Base-by-base conservation (phyloP, 2,888 invertebrate species). In the Drosophila yooni region DNA sequence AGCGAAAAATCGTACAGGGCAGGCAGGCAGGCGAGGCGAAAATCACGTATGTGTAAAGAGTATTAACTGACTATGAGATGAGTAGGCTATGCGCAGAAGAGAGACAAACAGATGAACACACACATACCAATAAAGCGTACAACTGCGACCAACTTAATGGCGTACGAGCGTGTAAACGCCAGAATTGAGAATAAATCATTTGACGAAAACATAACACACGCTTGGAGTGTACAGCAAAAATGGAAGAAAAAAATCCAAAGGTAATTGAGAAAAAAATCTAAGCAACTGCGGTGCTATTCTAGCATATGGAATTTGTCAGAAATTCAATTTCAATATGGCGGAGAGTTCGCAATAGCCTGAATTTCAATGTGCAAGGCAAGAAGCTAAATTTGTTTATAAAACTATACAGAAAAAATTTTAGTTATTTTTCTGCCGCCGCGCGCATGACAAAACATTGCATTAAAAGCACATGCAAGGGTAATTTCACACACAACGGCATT, bases 41-140 rank as follows among this genome's bases (percentile, higher is more conserved):
- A 88, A 87, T 88, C 90, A 89, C 80, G 80, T 88, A 85, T 85
- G 88, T 71, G 74, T 74, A 56, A 85, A 72, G 81, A 85, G 76
- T 15, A 67, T 25, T 34, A 54, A 62, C 53, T 79, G 77, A 65
- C 29, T 48, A 72, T 58, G 27, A 63, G 31, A 52, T n/a, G 18
- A 33, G 31, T 46, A 29, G 13, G 27, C 27, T 18, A 56, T 71
- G 51, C 43, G 64, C 48, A 38, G 50, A 56, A 81, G 33, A 61
- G 82, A 77, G 86, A 89, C 65, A 78, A 74, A 61, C 34, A 78
- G 66, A 71, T 56, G 31, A 48, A 38, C 46, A 46, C 15, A 59
- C 50, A 56, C 64, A 69, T 56, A 68, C 63, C 52, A 65, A 40
- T 57, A 68, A 48, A 76, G 64, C 48, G 43, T 25, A 33, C 54